Evolutionary conservation across 2,797 vertebrate species (phyloP).

Genomic region (Neosilurus hyrtlii): DNA sequence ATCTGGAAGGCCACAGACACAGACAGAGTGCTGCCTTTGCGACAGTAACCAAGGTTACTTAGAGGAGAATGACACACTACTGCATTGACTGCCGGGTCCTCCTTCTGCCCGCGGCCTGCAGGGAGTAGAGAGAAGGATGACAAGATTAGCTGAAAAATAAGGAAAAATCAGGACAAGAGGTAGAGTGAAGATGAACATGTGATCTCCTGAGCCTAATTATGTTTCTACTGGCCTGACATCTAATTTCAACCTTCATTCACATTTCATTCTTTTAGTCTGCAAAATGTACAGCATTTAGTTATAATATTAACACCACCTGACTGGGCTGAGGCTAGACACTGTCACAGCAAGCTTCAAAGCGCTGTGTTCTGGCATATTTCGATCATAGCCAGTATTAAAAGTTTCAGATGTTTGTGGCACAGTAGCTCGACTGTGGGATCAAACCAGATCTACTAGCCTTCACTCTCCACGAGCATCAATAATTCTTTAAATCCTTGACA

Average conservation of each 20-base stretch:
- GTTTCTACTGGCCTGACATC: not conserved
- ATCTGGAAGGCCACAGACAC: conserved; percentile 91
- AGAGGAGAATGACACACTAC: conserved; percentile 89
- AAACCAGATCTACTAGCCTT: too few species aligned
- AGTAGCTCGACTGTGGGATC: too few species aligned
- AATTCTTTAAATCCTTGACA: too few species aligned
- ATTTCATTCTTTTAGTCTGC: not conserved
- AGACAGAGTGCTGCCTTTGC: conserved; percentile 84
- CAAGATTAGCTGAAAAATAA: not conserved
- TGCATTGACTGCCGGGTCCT: conserved; percentile 75
- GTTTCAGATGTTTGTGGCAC: too few species aligned
- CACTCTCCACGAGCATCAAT: too few species aligned
- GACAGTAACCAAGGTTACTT: conserved; percentile 87
- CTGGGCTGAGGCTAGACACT: too few species aligned
- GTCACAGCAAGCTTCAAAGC: too few species aligned
- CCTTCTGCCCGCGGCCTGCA: conserved; percentile 78
- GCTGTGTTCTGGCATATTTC: too few species aligned
- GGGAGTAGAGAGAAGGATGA: not conserved
- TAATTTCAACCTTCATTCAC: not conserved
- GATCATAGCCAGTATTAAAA: too few species aligned
- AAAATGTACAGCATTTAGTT: too few species aligned
- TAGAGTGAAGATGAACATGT: not conserved
- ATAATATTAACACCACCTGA: too few species aligned
- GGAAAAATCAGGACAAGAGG: conserved; percentile 4
- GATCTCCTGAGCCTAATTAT: not conserved